A percentile compares a stretch with the other conserved stretches of the same genome.
phyloP scores from a whole-genome alignment of 2,113 vertebrate species.

The Perccottus glenii region DNA sequence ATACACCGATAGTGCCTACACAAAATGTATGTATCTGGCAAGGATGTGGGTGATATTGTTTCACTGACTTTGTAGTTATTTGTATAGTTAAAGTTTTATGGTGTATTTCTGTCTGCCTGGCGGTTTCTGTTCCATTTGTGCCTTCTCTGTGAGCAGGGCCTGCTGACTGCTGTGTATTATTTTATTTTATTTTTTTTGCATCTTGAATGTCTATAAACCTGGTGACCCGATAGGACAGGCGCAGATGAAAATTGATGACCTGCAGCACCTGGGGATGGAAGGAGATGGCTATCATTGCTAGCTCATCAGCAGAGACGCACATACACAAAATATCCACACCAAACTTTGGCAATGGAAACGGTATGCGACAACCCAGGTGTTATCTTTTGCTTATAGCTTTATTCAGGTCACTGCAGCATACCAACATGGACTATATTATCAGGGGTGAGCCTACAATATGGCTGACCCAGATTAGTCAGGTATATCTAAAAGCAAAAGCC shows the following conservation, averaged over 20 bases:
- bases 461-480: constrained; percentile 37
- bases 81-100: constrained; percentile 12
- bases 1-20: too few species aligned
- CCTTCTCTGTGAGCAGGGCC: not conserved
- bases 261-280: constrained; percentile 45
- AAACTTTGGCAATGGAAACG: not conserved
- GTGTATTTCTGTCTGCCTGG: constrained; percentile 5
- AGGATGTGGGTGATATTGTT: not conserved
- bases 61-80: constrained; percentile 11
- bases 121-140: constrained; percentile 2
- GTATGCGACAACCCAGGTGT: not conserved
- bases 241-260: constrained; percentile 59
- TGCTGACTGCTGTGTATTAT: not conserved
- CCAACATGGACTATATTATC: not conserved
- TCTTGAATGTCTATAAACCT: constrained; percentile 43
- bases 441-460: constrained; percentile 23
- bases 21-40: not conserved
- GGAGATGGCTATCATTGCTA: constrained; percentile 47
- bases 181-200: not conserved
- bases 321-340: constrained; percentile 2
- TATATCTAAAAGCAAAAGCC: constrained; percentile 17
- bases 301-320: constrained; percentile 22
- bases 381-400: not conserved
- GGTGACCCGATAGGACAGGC: constrained; percentile 30
- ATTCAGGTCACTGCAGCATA: constrained; percentile 43